These are phyloP conservation scores for Mallotus villosus DNA, from an alignment of 2,797 vertebrate species.

Conservation along the genomic window DNA sequence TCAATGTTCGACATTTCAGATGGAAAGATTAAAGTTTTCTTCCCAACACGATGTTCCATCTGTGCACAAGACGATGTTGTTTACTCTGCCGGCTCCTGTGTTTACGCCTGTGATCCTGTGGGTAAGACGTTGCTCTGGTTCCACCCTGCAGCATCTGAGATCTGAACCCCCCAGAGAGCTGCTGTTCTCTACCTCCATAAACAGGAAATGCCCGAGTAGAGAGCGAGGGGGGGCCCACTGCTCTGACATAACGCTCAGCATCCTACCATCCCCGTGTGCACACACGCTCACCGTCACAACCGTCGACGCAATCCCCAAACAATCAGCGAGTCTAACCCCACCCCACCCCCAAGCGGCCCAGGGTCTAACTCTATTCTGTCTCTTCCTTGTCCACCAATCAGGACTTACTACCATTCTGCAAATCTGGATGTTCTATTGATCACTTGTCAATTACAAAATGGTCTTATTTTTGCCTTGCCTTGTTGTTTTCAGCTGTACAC, in stretches of 20 bases:
- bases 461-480: too few relatives aligned
- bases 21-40: too few relatives aligned
- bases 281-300: background rate
- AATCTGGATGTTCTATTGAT: background rate
- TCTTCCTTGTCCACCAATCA: background rate
- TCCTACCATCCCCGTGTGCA: background rate
- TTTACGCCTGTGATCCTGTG: too few relatives aligned
- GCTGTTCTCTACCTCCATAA: conserved; percentile 42
- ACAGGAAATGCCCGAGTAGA: conserved; percentile 60
- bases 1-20: too few relatives aligned
- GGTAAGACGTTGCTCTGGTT: conserved; percentile 6
- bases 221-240: conserved; percentile 16
- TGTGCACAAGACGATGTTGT: too few relatives aligned
- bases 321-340: background rate
- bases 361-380: too few relatives aligned
- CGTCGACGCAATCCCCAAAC: background rate
- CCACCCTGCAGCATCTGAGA: conserved; percentile 42
- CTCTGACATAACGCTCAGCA: too few relatives aligned
- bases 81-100: too few relatives aligned
- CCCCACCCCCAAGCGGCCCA: too few relatives aligned
- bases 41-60: too few relatives aligned
- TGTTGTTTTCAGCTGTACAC: too few relatives aligned
- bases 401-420: background rate
- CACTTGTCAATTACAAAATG: background rate
- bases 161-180: conserved; percentile 28